Conservation (phyloP, 2,113 vertebrate genomes). For the Pachycephala philippinensis region DNA sequence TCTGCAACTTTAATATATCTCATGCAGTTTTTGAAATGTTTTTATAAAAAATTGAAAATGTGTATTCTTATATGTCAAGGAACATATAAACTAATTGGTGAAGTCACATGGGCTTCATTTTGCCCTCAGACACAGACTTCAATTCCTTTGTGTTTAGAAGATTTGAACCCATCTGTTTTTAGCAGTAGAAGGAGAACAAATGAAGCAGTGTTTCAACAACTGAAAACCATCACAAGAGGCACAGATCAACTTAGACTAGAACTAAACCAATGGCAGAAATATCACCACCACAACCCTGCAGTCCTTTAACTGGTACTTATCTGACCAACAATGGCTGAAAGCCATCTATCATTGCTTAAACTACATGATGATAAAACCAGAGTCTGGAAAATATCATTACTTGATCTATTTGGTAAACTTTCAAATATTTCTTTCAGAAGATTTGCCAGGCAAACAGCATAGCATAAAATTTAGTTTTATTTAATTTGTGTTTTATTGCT, state of each 20-base stretch:
- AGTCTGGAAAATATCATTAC: constrained; percentile 54
- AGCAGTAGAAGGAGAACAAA: neutral
- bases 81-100: neutral
- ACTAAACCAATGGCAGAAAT: neutral
- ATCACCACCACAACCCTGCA: neutral
- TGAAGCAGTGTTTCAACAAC: neutral
- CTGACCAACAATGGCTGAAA: constrained; percentile 7
- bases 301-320: constrained; percentile 18
- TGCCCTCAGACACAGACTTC: neutral
- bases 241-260: neutral
- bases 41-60: neutral
- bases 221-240: neutral
- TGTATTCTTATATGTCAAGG: neutral
- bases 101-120: neutral
- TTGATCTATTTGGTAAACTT: constrained; percentile 67
- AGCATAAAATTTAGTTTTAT: constrained; percentile 44
- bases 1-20: neutral
- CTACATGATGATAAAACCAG: constrained; percentile 61
- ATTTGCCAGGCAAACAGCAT: constrained; percentile 48
- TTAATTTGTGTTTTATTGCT: constrained; percentile 65
- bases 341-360: constrained; percentile 43
- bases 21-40: neutral
- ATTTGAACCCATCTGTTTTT: neutral
- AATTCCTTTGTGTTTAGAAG: neutral
- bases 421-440: constrained; percentile 63